Base-by-base conservation (phyloP, 2,113 vertebrate species). In the Hydrochoerus hydrochaeris region DNA sequence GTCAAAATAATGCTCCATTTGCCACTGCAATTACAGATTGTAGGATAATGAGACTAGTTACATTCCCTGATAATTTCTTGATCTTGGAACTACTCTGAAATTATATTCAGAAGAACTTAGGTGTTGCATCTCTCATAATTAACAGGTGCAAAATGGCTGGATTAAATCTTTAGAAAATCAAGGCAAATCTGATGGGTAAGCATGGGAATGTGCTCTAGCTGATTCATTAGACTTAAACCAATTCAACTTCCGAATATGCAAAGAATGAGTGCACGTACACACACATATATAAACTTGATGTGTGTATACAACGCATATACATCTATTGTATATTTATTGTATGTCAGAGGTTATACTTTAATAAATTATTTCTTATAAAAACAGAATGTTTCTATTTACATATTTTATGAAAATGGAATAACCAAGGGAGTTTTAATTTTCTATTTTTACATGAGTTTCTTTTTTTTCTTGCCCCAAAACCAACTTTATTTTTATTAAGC, bases 1-100 rank as follows among this genome's bases (percentile, higher is more conserved):
- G 85, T 93, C 78, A 96, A 95, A 97, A 95, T 95, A 95, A 92
- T 90, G 69, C 86, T 89, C 91, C 82, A 85, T 91, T 97, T 97
- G 63, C 95, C n/a, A 85, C 10, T 90, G 85, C 78, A 97, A 97
- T 97, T 96, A 98, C 69, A 92, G 32, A 87, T 90, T 95, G 90
- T 91, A 90, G 44, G 84, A 92, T 97, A 97, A 97, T 96, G 95
- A 97, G 49, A 63, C 89, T 96, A 94, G 78, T 54, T 97, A 69
- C 84, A 90, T 87, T 97, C 97, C 92, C 97, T 96, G 85, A 94
- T 97, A 60, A 95, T 81, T 38, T 62, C 1, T 46, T 96, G 90
- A 65, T 96, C 95, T 90, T 96, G 28, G 78, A 97, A 90, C 28
- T 8, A 60, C 35, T 94, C 69, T 1, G 10, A 90, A 88, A 94